Percentiles rank a stretch among this genome's conserved stretches.
Conservation (phyloP, 2,113 vertebrate species). For the Sinocyclocheilus anshuiensis region DNA sequence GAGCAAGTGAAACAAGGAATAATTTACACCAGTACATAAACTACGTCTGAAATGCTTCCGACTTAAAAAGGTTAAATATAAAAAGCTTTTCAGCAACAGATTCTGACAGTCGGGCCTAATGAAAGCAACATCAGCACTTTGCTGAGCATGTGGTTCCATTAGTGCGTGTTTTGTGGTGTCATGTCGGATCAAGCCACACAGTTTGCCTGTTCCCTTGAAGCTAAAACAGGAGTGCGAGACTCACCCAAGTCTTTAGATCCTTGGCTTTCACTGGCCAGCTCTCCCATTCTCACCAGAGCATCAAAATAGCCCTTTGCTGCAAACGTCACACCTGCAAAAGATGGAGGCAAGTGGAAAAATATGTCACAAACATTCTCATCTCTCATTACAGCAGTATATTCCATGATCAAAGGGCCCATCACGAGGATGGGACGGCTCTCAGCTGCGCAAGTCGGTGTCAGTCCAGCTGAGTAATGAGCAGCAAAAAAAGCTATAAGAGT, state of each 20-base stretch:
- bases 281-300: conserved; percentile 97
- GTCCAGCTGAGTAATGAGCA: conserved; percentile 25
- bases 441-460: conserved; percentile 1
- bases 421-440: neutral
- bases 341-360: neutral
- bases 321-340: conserved; percentile 87
- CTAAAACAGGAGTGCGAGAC: conserved; percentile 53
- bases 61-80: conserved; percentile 33
- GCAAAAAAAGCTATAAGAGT: neutral
- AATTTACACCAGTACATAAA: conserved; percentile 46
- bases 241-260: conserved; percentile 97
- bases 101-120: conserved; percentile 11
- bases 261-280: conserved; percentile 97
- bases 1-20: conserved; percentile 35
- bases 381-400: conserved; percentile 8
- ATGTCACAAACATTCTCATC: neutral
- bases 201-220: neutral
- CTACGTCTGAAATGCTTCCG: conserved; percentile 1
- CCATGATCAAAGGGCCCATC: neutral
- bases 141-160: neutral
- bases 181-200: conserved; percentile 13
- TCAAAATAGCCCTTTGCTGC: conserved; percentile 99
- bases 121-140: conserved; percentile 16
- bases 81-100: conserved; percentile 46
- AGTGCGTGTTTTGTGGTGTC: conserved; percentile 9